A percentile compares a stretch with the other conserved stretches of the same genome.
These are phyloP conservation scores for Varanus komodoensis DNA, from an alignment of 2,113 vertebrate genomes.

Conservation along the genomic window DNA sequence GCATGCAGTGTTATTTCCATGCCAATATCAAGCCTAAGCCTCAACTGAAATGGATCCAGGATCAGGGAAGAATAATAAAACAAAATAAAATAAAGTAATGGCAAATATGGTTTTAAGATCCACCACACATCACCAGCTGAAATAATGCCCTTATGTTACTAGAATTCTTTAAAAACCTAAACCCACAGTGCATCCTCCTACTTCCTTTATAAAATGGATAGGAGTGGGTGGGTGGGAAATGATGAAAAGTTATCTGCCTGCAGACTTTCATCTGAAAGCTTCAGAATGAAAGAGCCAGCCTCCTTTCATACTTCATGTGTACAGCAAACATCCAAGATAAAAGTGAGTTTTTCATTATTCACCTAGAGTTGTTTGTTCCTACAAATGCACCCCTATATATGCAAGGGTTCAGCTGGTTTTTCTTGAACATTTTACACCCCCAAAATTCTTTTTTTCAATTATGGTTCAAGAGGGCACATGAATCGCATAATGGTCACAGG, in stretches of 20 bases:
- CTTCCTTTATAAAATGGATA: conserved; percentile 8
- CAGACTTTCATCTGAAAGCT: not conserved
- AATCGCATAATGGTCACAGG: not conserved
- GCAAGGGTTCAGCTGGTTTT: not conserved
- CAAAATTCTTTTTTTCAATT: not conserved
- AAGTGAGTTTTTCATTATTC: not conserved
- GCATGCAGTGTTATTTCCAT: no score
- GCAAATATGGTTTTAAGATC: conserved; percentile 12
- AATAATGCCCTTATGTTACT: conserved; percentile 4
- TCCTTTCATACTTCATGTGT: not conserved
- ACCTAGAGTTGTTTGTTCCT: not conserved
- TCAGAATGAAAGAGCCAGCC: not conserved
- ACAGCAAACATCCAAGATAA: not conserved
- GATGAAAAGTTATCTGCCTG: conserved; percentile 6
- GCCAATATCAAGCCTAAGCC: no score
- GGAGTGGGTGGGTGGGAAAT: not conserved
- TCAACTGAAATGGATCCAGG: no score
- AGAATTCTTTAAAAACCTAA: not conserved
- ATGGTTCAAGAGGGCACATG: not conserved
- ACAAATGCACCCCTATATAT: not conserved
- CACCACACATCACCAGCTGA: not conserved
- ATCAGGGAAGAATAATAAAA: no score
- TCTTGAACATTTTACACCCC: not conserved
- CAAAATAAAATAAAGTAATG: no score
- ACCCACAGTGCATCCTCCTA: not conserved